Evolutionary conservation across 64 coral and sea anemone species (phyloP).

Genomic region (Stylophora pistillata): DNA sequence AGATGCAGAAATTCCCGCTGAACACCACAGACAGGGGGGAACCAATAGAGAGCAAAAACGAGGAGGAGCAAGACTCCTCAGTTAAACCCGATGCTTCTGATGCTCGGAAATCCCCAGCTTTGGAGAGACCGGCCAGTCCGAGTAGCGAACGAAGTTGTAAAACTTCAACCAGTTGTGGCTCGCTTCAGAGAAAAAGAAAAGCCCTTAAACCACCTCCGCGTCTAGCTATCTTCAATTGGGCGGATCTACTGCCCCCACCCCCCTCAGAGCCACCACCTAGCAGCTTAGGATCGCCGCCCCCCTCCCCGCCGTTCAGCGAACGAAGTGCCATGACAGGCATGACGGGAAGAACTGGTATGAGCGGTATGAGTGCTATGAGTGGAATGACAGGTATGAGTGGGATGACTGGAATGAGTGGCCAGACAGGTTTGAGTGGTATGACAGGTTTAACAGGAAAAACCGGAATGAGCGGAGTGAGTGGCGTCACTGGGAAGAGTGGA

Average conservation of each 20-base stretch:
- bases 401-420: conserved; percentile 68
- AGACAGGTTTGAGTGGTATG: conserved; percentile 66
- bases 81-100: conserved; percentile 10
- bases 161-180: conserved; percentile 74
- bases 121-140: conserved; percentile 56
- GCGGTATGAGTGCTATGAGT: conserved; percentile 71
- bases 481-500: conserved; percentile 8
- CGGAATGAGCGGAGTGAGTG: conserved; percentile 19
- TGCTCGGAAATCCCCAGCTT: background rate
- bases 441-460: background rate
- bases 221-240: conserved; percentile 97
- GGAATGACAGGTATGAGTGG: conserved; percentile 79
- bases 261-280: conserved; percentile 92
- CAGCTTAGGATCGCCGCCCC: conserved; percentile 91
- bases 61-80: conserved; percentile 30
- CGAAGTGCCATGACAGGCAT: conserved; percentile 91
- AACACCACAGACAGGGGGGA: background rate
- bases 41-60: conserved; percentile 29
- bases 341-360: conserved; percentile 89
- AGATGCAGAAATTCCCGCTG: conserved; percentile 35
- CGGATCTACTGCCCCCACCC: conserved; percentile 86
- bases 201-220: conserved; percentile 90
- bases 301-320: conserved; percentile 90
- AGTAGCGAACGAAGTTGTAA: conserved; percentile 87
- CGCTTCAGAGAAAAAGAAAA: conserved; percentile 56